A percentile compares a stretch with the other conserved stretches of the same genome.
These are phyloP conservation scores for Poecilia velifera DNA, from an alignment of 2,797 vertebrate genomes.

Conservation along the genomic window DNA sequence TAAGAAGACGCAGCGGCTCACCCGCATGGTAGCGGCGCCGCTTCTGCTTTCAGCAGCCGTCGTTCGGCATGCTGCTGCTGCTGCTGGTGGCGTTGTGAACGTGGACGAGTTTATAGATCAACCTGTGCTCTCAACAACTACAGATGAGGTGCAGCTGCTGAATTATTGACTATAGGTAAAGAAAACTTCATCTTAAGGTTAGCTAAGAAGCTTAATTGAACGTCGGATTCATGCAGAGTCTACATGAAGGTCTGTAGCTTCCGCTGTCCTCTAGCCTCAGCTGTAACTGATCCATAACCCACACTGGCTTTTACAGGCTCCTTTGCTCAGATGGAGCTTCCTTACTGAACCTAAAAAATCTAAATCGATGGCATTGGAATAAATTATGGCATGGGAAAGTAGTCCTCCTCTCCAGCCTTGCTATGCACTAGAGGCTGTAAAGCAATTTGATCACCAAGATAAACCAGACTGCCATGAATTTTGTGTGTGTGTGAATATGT, in stretches of 20 bases:
- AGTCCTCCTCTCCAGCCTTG: neutral
- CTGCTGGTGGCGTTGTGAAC: neutral
- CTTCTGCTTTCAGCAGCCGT: neutral
- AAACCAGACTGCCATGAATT: neutral
- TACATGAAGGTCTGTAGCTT: neutral
- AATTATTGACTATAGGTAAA: neutral
- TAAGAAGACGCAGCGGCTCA: neutral
- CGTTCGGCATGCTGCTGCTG: neutral
- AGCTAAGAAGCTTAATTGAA: neutral
- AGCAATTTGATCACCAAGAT: neutral
- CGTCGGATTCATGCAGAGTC: neutral
- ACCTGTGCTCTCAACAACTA: neutral
- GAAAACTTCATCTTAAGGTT: slow-evolving; percentile 1
- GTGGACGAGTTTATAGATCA: neutral
- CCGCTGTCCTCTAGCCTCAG: neutral
- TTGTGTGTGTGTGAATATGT: neutral
- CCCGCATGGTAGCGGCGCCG: neutral
- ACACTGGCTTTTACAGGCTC: neutral
- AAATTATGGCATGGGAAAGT: neutral
- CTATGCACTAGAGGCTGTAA: neutral
- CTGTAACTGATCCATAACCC: neutral
- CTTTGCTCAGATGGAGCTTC: neutral
- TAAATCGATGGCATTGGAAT: neutral
- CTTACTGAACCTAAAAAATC: neutral
- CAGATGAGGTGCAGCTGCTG: neutral